phyloP scores from a whole-genome alignment of 2,113 vertebrate species.

The Machaerirhynchus nigripectus region DNA sequence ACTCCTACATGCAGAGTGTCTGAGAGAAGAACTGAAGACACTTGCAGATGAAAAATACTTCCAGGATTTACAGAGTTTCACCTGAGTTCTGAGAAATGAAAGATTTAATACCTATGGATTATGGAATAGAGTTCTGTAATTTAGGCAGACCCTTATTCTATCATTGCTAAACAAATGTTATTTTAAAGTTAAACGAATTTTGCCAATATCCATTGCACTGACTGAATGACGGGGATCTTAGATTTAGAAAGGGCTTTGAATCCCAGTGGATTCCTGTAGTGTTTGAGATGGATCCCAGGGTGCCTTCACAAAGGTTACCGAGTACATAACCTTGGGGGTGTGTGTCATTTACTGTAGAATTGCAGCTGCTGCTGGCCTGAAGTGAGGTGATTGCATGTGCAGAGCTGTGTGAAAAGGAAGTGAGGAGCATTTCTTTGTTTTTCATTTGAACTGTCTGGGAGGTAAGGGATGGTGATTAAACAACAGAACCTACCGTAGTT shows the following conservation, averaged over 20 bases:
- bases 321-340: background rate
- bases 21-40: background rate
- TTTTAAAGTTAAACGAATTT: slow-evolving; percentile 15
- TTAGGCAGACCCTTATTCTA: background rate
- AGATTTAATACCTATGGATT: background rate
- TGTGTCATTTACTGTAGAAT: background rate
- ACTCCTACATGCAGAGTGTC: background rate
- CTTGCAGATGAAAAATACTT: background rate
- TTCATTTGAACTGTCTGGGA: background rate
- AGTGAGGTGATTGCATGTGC: background rate
- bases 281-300: slow-evolving; percentile 24
- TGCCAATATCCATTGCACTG: background rate
- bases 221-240: background rate
- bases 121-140: background rate
- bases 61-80: background rate
- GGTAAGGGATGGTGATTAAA: background rate
- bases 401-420: background rate
- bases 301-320: background rate
- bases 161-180: slow-evolving; percentile 40
- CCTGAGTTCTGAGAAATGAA: background rate
- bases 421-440: background rate
- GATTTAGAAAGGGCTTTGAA: slow-evolving; percentile 24
- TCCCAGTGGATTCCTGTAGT: background rate
- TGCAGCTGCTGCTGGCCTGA: background rate
- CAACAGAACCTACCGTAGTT: accelerated